Evolutionary conservation across 2,888 invertebrate species (phyloP).

Genomic region (Schizaphis graminum): DNA sequence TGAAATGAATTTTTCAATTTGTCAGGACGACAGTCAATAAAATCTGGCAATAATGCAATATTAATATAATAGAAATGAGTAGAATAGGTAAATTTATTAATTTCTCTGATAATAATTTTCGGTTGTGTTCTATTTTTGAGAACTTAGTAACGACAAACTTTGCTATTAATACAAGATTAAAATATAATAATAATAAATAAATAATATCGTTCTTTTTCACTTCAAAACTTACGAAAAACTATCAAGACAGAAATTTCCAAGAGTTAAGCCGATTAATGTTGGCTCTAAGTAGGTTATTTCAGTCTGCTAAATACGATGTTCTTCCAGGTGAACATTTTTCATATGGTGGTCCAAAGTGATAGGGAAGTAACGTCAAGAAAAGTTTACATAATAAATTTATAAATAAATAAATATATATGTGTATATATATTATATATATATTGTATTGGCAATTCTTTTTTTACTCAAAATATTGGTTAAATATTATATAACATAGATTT

Average conservation of each 20-base stretch:
- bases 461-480: background rate
- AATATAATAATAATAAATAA: background rate
- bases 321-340: conserved; percentile 45
- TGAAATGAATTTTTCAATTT: background rate
- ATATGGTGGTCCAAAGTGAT: background rate
- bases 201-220: background rate
- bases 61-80: background rate
- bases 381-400: background rate
- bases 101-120: background rate
- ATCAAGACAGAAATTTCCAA: conserved; percentile 17
- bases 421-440: background rate
- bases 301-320: conserved; percentile 56
- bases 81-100: background rate
- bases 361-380: background rate
- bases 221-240: background rate
- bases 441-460: background rate
- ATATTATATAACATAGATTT: background rate
- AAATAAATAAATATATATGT: no score
- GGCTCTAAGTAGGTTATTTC: conserved; percentile 52
- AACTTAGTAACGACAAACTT: background rate
- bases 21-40: background rate
- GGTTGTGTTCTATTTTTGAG: background rate
- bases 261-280: conserved; percentile 47
- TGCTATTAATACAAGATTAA: conserved; percentile 12
- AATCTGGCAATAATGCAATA: background rate